Conservation (phyloP, 2,888 invertebrate genomes). For the Eupithecia subfuscata region DNA sequence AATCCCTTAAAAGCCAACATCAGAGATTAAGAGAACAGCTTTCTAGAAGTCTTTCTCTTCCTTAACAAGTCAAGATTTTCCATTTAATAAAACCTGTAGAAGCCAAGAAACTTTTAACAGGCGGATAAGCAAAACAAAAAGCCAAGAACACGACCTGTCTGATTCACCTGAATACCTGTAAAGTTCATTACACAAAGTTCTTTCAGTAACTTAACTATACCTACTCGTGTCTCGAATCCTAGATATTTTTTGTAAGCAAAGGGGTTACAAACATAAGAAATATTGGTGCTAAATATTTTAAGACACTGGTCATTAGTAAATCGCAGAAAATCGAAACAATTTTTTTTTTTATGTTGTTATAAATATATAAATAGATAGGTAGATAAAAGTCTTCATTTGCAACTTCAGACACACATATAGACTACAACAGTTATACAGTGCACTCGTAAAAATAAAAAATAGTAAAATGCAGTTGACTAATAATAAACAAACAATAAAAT, state of each 20-base stretch:
- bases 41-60: not conserved
- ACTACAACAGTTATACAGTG: too few relatives aligned
- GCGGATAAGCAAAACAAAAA: constrained; percentile 5
- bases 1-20: not conserved
- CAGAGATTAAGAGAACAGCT: not conserved
- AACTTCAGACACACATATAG: too few relatives aligned
- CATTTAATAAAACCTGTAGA: constrained; percentile 12
- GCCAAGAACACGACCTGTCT: constrained; percentile 14
- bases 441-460: too few relatives aligned
- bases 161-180: constrained; percentile 25
- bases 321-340: not conserved
- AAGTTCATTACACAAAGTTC: constrained; percentile 22
- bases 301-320: not conserved
- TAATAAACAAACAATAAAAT: too few relatives aligned
- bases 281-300: not conserved
- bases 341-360: too few relatives aligned
- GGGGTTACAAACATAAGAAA: not conserved
- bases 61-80: not conserved
- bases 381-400: too few relatives aligned
- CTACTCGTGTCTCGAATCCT: not conserved
- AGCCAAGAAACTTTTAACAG: constrained; percentile 11
- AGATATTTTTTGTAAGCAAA: not conserved
- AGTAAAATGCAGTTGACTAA: too few relatives aligned
- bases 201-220: constrained; percentile 16
- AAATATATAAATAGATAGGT: too few relatives aligned